Percentiles rank a stretch among this genome's conserved stretches.
These are phyloP conservation scores for Thymelicus lineola DNA, from an alignment of 2,888 invertebrate species.

Conservation along the genomic window DNA sequence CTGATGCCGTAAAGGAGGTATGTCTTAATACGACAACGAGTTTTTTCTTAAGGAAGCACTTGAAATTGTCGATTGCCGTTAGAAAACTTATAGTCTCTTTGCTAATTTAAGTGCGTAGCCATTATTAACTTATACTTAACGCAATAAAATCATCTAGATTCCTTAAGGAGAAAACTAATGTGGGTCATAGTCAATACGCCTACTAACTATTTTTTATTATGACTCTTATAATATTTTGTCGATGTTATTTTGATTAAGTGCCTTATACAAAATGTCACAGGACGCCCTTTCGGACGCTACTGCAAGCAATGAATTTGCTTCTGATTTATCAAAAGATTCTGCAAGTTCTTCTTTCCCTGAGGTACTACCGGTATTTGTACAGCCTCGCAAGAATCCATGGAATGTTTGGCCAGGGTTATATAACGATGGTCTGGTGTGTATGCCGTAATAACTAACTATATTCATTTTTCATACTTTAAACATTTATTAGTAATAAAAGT, in stretches of 20 bases:
- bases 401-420: neutral
- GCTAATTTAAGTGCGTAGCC: too few relatives aligned
- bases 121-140: too few relatives aligned
- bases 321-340: neutral
- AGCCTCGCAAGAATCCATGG: constrained; percentile 4
- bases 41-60: neutral
- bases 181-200: too few relatives aligned
- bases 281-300: neutral
- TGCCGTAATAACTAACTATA: neutral
- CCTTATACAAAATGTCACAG: neutral
- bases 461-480: neutral
- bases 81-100: too few relatives aligned
- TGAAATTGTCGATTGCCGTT: too few relatives aligned
- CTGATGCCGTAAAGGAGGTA: constrained; percentile 1
- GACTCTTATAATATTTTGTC: too few relatives aligned
- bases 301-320: neutral
- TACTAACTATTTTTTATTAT: too few relatives aligned
- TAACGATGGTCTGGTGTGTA: neutral
- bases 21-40: neutral
- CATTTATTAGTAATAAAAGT: neutral
- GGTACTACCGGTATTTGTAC: neutral
- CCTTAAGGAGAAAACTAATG: too few relatives aligned
- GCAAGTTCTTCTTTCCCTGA: neutral
- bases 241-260: neutral
- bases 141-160: too few relatives aligned